Evolutionary conservation across 2,113 vertebrate species (phyloP), one percentile per base, ranked within the genome.

Genomic region (Gorsachius goisagi): DNA sequence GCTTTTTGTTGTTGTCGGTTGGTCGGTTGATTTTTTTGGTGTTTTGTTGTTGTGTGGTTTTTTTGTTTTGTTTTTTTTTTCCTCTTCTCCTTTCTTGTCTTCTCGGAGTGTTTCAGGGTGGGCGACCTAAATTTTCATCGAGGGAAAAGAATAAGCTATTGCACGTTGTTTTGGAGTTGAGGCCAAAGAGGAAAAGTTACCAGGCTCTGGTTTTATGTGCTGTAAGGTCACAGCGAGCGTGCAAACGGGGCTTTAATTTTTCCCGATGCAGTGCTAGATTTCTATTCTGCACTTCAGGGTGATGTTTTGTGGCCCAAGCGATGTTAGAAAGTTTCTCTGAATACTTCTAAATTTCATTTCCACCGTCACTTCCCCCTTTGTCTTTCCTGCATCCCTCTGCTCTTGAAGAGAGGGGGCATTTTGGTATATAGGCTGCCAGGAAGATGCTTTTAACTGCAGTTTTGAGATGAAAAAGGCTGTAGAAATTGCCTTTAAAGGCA

Each of bases 251-350:
- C 28, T 92, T 59, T n/a, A 10, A 5, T 67, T n/a, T 76, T 55
- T 33, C 9, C 16, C 14, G 0, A 30, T 85, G 41, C 16, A 11
- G 55, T 8, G 71, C 19, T 24, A 1, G 9, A 3, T 45, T 55
- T 26, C 32, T 39, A 1, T 50, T 21, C 63, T 5, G 4, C 16
- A 28, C 12, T 9, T 55, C 2, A 16, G 52, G 52, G 2, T 50
- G 52, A 9, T 88, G 62, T 41, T 53, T 49, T 76, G 41, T 66
- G 6, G 41, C 67, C 32, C 30, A 16, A 45, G 6, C 18, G 4
- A 2, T 15, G 41, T 35, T 73, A 19, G 9, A 91, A 94, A 96
- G 83, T 95, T 96, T 93, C 47, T 59, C 32, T 32, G 47, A 52
- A 33, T 41, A 17, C 45, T 90, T 69, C 17, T 19, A 4, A 14